Conservation (phyloP, 53 echinoderm and acorn worm species). For the Temnopleurus reevesii region DNA sequence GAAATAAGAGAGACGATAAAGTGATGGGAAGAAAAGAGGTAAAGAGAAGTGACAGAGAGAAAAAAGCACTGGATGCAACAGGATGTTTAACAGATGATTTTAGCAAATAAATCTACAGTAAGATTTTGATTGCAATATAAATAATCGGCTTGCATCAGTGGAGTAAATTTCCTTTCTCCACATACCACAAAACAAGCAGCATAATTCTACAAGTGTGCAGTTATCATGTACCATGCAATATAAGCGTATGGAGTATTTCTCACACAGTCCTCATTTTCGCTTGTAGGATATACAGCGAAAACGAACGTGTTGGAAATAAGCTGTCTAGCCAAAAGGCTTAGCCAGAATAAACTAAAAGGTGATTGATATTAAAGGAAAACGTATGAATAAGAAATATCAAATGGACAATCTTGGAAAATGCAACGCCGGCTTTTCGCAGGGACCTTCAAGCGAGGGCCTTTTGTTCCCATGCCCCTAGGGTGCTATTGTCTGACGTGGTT, state of each 20-base stretch:
- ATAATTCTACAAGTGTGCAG: too few relatives aligned
- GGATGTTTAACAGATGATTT: not conserved
- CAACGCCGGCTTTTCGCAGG: not conserved
- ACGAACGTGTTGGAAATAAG: not conserved
- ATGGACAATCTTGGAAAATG: not conserved
- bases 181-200: too few relatives aligned
- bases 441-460: not conserved
- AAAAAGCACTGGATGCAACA: not conserved
- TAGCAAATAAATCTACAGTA: not conserved
- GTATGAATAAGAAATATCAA: constrained; percentile 13
- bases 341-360: not conserved
- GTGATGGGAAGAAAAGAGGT: too few relatives aligned
- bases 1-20: too few relatives aligned
- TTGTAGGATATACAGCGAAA: not conserved
- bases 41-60: not conserved
- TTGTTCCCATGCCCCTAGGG: not conserved
- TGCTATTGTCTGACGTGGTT: constrained; percentile 21
- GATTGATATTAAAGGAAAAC: not conserved
- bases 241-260: too few relatives aligned
- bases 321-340: too few relatives aligned
- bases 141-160: too few relatives aligned
- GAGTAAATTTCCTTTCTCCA: not conserved
- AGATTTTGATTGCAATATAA: too few relatives aligned
- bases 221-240: too few relatives aligned
- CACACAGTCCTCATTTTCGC: too few relatives aligned